Evolutionary conservation across 2,113 vertebrate genomes (phyloP).

Genomic region (Columba livia): DNA sequence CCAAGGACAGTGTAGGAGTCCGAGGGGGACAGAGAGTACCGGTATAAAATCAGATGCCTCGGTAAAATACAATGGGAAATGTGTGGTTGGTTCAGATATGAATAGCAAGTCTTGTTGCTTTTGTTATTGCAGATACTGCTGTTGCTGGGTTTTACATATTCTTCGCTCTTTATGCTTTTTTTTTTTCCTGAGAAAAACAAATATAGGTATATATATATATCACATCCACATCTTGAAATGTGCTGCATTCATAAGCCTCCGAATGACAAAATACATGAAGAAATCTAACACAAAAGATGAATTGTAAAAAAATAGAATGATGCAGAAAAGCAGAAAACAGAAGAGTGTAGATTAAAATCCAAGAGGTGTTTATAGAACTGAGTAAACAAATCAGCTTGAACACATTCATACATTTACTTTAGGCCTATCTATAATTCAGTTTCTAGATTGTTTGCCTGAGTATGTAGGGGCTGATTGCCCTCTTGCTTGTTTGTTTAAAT

Average conservation of each 20-base stretch:
- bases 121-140: not conserved
- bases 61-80: not conserved
- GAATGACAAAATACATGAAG: slow-evolving; percentile 40
- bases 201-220: slow-evolving; percentile 28
- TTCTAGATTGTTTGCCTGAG: slow-evolving; percentile 66
- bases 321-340: slow-evolving; percentile 39
- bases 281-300: slow-evolving; percentile 51
- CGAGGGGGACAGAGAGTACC: not conserved
- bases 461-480: slow-evolving; percentile 35
- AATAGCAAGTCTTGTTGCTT: not conserved
- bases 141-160: not conserved
- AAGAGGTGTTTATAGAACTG: slow-evolving; percentile 71
- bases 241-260: not conserved
- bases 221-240: slow-evolving; percentile 35
- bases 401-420: slow-evolving; percentile 66
- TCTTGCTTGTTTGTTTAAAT: slow-evolving; percentile 49
- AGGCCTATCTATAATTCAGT: slow-evolving; percentile 72
- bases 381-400: slow-evolving; percentile 66
- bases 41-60: not conserved
- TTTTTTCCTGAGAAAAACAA: not conserved
- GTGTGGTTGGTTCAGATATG: not conserved
- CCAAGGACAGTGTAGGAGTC: not conserved
- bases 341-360: slow-evolving; percentile 56
- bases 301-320: slow-evolving; percentile 7
- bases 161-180: not conserved